Conservation (phyloP, 2,113 vertebrate species). For the Pholis gunnellus region DNA sequence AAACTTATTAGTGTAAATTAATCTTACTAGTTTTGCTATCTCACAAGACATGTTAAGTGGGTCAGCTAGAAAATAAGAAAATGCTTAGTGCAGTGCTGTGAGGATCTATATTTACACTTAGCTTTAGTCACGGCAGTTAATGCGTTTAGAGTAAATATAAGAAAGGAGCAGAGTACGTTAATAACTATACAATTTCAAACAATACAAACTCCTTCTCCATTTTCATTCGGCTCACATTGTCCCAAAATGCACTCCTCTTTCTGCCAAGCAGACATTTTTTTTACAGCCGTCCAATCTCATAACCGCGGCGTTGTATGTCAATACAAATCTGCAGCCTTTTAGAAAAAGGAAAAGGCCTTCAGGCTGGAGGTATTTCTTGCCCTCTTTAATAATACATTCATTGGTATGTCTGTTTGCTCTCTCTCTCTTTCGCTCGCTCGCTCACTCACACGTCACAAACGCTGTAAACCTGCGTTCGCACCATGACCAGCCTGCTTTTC, state of each 20-base stretch:
- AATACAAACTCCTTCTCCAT: no score
- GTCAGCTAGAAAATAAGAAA: constrained; percentile 32
- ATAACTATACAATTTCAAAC: constrained; percentile 6
- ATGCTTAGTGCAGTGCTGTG: constrained; percentile 10
- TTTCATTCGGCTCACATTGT: constrained; percentile 2
- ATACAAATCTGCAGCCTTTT: constrained; percentile 25
- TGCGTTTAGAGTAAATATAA: constrained; percentile 9
- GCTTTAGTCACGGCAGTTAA: constrained; percentile 11
- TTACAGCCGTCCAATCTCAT: constrained; percentile 28
- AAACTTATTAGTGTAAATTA: constrained; percentile 33
- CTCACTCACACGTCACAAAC: not conserved
- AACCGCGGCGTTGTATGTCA: constrained; percentile 15
- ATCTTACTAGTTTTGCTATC: constrained; percentile 8
- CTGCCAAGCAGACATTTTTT: not conserved
- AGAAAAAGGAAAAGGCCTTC: constrained; percentile 19
- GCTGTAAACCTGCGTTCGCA: not conserved
- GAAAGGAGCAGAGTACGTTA: not conserved
- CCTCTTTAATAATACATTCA: constrained; percentile 25
- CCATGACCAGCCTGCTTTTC: not conserved
- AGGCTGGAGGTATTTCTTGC: constrained; percentile 10
- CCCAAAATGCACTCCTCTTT: constrained; percentile 16
- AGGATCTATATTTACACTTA: constrained; percentile 29
- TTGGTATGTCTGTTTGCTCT: not conserved
- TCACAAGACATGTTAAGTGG: constrained; percentile 41
- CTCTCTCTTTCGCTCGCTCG: not conserved